Percentiles rank a stretch among this genome's conserved stretches.
Conservation (phyloP, 2,113 vertebrate species). For the Herpetotheres cachinnans region DNA sequence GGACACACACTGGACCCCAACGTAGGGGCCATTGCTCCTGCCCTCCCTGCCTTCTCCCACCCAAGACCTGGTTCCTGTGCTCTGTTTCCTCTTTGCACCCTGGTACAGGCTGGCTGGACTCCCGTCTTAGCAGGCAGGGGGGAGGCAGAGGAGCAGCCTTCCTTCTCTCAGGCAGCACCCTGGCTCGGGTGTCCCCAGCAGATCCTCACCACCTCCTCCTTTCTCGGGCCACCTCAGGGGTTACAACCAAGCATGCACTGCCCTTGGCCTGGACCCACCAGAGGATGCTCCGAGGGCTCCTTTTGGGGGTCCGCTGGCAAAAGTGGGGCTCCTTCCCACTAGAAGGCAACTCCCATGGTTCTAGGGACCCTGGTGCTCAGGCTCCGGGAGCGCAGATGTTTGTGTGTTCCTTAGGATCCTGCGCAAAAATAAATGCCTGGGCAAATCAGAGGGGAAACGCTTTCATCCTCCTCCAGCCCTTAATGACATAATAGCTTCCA, state of each 20-base stretch:
- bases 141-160: neutral
- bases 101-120: neutral
- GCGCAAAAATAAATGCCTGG: neutral
- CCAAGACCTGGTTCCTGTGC: neutral
- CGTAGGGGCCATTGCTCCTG: neutral
- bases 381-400: neutral
- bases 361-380: neutral
- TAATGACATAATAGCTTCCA: slow-evolving; percentile 19
- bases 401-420: neutral
- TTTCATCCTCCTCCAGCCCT: slow-evolving; percentile 29
- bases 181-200: neutral
- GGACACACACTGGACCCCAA: neutral
- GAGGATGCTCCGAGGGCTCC: neutral
- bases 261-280: neutral
- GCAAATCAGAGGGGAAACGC: neutral
- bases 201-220: neutral
- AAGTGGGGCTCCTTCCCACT: fast-evolving
- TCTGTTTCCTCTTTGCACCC: neutral
- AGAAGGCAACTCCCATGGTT: neutral
- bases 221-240: neutral
- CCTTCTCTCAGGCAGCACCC: neutral
- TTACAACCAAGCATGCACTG: neutral
- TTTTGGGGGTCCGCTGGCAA: neutral
- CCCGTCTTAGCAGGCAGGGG: neutral
- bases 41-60: neutral